Evolutionary conservation across 2,113 vertebrate genomes (phyloP), one percentile per base, ranked within the genome.

Genomic region (Chinchilla lanigera): DNA sequence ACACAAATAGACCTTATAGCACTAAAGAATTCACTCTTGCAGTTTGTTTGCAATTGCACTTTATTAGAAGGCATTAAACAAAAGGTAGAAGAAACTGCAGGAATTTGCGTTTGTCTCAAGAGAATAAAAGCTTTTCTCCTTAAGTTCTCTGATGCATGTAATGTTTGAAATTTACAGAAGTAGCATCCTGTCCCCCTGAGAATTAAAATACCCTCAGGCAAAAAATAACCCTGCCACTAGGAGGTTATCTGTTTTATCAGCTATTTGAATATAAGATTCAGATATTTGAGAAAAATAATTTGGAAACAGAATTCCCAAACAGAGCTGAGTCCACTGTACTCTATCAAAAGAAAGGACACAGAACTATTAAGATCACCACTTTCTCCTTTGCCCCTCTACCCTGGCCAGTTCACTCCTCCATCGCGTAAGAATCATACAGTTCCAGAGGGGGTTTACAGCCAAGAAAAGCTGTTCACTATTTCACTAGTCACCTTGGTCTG

Each of bases 111-210:
- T 91, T 78, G 60, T 83, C 90, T 98, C 12, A 1, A 81, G 60
- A 98, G 54, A 89, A 94, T 87, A 94, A 78, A 92, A 93, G 52
- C 94, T 73, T 97, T 97, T 97, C 96, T 87, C 69, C 58, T 97
- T 96, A 87, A 96, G n/a, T 33, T 97, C 85, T 56, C n/a, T 93
- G 2, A n/a, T 96, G 56, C 75, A 81, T 73, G 24, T 92, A 95
- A 85, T 61, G 65, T 63, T 86, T 67, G 26, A 98, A 93, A 58
- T 86, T 96, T 97, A 80, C 44, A 88, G 93, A 97, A 97, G 96
- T 71, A 96, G 44, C 56, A 44, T 88, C 93, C 93, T 86, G 96
- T 97, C 44, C 90, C 86, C 67, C 89, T 17, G 24, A 94, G 75
- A 75, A 91, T 86, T 94, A 98, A 98, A 97, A 80, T 20, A 26